Evolutionary conservation across 2,888 invertebrate genomes (phyloP), one percentile per base, ranked within the genome.

Genomic region (Antheraea yamamai): DNA sequence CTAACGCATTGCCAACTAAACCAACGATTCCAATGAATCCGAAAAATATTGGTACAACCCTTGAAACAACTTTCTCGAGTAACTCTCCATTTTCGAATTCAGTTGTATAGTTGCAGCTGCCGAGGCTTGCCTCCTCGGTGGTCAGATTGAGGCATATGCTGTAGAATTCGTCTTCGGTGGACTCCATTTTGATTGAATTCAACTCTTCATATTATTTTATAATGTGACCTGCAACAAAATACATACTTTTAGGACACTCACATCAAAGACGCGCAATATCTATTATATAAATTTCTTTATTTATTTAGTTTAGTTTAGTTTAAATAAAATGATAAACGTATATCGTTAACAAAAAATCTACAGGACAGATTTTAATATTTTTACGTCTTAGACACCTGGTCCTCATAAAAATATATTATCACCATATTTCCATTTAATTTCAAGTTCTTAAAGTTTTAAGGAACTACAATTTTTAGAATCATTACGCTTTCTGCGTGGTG

Each of bases 1-100:
- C 98, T 77, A 99, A 93, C 0, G 97, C 96, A 90, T 99, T 99
- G 77, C 99, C 99, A 74, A 98, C 95, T 14, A 98, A 93, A n/a
- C 99, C 98, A 61, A 98, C 96, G 52, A 98, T 95, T 74, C 98
- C 97, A 78, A 98, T 98, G 79, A 98, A 95, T 7, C 98, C 97
- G 87, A 98, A 98, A 85, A 98, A 96, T 64, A 98, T 96, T 20
- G 97, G 97, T 47, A 97, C 97, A 73, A 97, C 96, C 80, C 96
- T 95, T 18, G 96, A 96, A 0, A 97, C 97, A 73, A 97, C 96
- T 73, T 95, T 95, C 83, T 97, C 96, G 23, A 96, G 84, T 6
- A 96, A 88, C 83, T 95, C 95, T 81, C 93, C 95, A 81, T 95
- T 96, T 82, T 92, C 94, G 73, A 87, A 91, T 76, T 94, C 94